phyloP scores from a whole-genome alignment of 2,797 vertebrate species.

The Gephyroberyx darwinii region DNA sequence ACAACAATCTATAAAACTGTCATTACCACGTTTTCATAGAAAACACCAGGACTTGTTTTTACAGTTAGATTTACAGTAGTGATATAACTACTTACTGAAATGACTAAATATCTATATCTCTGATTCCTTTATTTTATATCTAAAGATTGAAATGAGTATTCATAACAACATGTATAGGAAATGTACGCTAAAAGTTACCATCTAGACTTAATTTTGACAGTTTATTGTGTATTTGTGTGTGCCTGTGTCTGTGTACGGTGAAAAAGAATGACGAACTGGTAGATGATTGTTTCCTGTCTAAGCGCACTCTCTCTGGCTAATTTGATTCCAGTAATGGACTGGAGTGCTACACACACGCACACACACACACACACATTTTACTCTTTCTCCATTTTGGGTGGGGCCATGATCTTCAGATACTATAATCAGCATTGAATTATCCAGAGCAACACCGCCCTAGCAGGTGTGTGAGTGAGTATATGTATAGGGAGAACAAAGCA shows the following conservation, averaged over 20 bases:
- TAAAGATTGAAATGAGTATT: too few relatives aligned
- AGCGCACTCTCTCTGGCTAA: constrained; percentile 74
- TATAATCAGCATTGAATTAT: constrained; percentile 15
- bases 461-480: background rate
- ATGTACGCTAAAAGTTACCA: too few relatives aligned
- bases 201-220: too few relatives aligned
- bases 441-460: background rate
- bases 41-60: too few relatives aligned
- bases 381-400: constrained; percentile 60
- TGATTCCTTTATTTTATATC: too few relatives aligned
- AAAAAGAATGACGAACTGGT: constrained; percentile 65
- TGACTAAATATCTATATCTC: too few relatives aligned
- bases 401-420: constrained; percentile 51
- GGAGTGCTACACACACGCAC: constrained; percentile 55
- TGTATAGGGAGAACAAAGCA: background rate
- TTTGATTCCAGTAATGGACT: constrained; percentile 86
- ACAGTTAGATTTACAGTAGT: background rate
- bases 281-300: constrained; percentile 72
- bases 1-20: background rate
- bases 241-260: constrained; percentile 30
- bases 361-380: constrained; percentile 43
- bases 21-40: background rate
- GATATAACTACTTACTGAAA: too few relatives aligned
- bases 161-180: too few relatives aligned
- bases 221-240: background rate